Evolutionary conservation across 2,113 vertebrate genomes (phyloP).

Genomic region (Parus major): DNA sequence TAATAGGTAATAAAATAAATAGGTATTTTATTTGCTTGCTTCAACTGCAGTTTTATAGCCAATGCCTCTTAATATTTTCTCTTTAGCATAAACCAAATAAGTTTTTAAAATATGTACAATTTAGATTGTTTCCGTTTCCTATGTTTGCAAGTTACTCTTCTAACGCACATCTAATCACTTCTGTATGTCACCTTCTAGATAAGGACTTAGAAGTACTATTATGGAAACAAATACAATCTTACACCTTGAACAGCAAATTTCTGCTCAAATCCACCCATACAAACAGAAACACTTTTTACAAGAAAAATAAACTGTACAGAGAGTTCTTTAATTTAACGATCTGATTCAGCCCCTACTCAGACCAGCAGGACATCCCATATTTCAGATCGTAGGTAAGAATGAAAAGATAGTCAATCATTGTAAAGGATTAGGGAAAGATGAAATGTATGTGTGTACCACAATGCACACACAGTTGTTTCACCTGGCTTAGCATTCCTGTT

Average conservation of each 20-base stretch:
- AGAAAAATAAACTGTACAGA: not conserved
- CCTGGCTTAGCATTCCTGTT: not conserved
- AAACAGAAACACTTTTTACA: not conserved
- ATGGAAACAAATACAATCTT: not conserved
- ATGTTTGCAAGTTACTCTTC: not conserved
- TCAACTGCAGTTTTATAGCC: not conserved
- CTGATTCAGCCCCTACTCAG: not conserved
- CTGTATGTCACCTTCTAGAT: not conserved
- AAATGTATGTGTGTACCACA: not conserved
- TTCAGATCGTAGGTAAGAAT: not conserved
- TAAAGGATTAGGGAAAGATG: not conserved
- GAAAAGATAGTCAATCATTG: not conserved
- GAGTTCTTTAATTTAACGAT: not conserved
- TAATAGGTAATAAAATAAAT: not conserved
- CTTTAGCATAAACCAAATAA: not conserved
- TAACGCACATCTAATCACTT: not conserved
- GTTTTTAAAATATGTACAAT: slow-evolving; percentile 2
- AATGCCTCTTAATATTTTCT: not conserved
- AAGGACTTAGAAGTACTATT: not conserved
- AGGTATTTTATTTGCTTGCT: not conserved
- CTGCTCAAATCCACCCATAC: not conserved
- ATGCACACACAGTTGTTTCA: not conserved
- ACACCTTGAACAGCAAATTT: not conserved
- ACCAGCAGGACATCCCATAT: not conserved
- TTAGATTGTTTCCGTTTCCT: not conserved